These are phyloP conservation scores for Catostomus latipinnis DNA, from an alignment of 2,797 vertebrate species.

Conservation along the genomic window DNA sequence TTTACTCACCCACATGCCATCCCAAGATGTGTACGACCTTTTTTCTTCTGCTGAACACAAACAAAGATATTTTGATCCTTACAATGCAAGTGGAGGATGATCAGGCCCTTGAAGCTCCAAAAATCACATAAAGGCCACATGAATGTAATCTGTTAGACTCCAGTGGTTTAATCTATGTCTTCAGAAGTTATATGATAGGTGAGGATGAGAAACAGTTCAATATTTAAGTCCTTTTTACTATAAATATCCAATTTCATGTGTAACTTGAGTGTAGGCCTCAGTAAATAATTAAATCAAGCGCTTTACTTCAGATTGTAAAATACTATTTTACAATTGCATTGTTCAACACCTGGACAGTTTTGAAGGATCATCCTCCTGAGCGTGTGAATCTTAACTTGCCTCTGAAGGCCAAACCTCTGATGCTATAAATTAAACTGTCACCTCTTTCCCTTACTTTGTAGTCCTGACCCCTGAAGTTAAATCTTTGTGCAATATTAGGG, in stretches of 20 bases:
- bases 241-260: neutral
- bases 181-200: too few species aligned
- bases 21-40: too few species aligned
- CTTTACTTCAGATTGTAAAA: constrained; percentile 2
- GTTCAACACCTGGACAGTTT: constrained; percentile 26
- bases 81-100: too few species aligned
- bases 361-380: constrained; percentile 23
- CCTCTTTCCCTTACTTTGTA: constrained; percentile 47
- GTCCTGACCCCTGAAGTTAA: constrained; percentile 37
- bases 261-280: constrained; percentile 1
- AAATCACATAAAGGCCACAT: too few species aligned
- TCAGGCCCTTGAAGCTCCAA: too few species aligned
- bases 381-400: constrained; percentile 15
- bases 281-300: neutral
- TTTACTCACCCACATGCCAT: too few species aligned
- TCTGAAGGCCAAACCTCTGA: constrained; percentile 32
- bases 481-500: constrained; percentile 30
- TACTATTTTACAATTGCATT: neutral
- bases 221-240: too few species aligned
- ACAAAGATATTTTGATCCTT: too few species aligned
- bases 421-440: constrained; percentile 57
- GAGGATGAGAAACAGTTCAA: too few species aligned
- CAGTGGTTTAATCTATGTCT: too few species aligned
- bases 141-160: too few species aligned
- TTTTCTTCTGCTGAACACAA: too few species aligned